Percentiles rank a stretch among this genome's conserved stretches.
Conservation (phyloP, 1,140 invertebrate genomes). For the Pseudomyrmex dendroicus region DNA sequence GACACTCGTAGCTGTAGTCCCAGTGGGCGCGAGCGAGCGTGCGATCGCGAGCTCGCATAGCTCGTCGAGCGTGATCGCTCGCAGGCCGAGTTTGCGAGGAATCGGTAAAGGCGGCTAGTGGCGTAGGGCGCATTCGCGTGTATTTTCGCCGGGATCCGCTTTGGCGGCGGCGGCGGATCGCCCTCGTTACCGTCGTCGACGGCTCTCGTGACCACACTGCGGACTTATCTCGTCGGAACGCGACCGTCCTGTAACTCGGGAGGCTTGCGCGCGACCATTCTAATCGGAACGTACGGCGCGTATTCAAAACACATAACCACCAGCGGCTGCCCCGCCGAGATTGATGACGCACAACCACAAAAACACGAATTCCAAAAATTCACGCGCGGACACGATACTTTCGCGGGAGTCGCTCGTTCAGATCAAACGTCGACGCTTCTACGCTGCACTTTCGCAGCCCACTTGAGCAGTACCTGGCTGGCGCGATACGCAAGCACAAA, state of each 20-base stretch:
- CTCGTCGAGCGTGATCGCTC: constrained; percentile 25
- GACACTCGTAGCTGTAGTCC: constrained; percentile 61
- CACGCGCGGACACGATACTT: background rate
- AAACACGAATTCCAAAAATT: background rate
- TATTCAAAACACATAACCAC: constrained; percentile 69
- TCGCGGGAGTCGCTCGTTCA: constrained; percentile 11
- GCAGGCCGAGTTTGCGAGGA: background rate
- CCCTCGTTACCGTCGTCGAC: background rate
- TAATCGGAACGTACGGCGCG: constrained; percentile 59
- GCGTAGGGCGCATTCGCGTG: constrained; percentile 49
- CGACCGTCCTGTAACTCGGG: constrained; percentile 41
- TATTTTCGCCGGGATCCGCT: constrained; percentile 4
- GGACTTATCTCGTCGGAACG: constrained; percentile 66
- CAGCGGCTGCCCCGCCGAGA: constrained; percentile 3
- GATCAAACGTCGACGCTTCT: constrained; percentile 24
- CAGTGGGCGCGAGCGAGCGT: constrained; percentile 52
- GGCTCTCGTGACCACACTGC: constrained; percentile 2
- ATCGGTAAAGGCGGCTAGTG: constrained; percentile 8
- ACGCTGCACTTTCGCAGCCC: constrained; percentile 4
- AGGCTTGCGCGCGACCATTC: constrained; percentile 72
- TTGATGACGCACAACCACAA: too few relatives aligned
- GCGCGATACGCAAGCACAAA: constrained; percentile 14
- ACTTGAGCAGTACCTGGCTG: constrained; percentile 20
- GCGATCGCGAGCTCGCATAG: constrained; percentile 60
- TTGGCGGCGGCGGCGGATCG: background rate